phyloP scores from a whole-genome alignment of 2,888 invertebrate species.

The Nemotelus nigrinus region DNA sequence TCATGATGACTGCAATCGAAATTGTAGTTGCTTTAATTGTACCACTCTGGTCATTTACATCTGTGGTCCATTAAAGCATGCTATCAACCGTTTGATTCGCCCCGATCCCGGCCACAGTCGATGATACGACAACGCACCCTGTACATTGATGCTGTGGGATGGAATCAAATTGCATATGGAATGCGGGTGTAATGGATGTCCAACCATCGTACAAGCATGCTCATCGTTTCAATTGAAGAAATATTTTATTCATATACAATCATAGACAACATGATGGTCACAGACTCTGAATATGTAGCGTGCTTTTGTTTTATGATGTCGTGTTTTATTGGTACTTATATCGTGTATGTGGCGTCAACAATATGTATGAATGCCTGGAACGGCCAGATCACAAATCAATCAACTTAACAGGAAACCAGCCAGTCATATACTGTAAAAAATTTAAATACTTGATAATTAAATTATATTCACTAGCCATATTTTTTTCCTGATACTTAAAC shows the following conservation, averaged over 20 bases:
- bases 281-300: background rate
- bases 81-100: background rate
- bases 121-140: background rate
- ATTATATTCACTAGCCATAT: too few relatives aligned
- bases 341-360: too few relatives aligned
- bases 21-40: conserved; percentile 39
- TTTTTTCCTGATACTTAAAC: too few relatives aligned
- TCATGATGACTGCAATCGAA: conserved; percentile 8
- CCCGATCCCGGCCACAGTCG: background rate
- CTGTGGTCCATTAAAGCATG: conserved; percentile 33
- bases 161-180: background rate
- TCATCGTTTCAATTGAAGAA: conserved; percentile 20
- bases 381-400: too few relatives aligned
- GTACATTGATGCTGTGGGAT: background rate
- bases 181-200: conserved; percentile 3
- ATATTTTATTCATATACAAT: background rate
- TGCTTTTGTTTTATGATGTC: too few relatives aligned
- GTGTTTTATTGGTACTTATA: too few relatives aligned
- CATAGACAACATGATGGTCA: background rate
- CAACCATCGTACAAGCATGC: background rate
- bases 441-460: too few relatives aligned
- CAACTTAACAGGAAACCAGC: too few relatives aligned
- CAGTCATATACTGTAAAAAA: too few relatives aligned
- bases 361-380: too few relatives aligned
- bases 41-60: conserved; percentile 32